Percentiles rank a stretch among this genome's conserved stretches.
phyloP scores from a whole-genome alignment of 2,888 invertebrate genomes.

The Hypomecis punctinalis region DNA sequence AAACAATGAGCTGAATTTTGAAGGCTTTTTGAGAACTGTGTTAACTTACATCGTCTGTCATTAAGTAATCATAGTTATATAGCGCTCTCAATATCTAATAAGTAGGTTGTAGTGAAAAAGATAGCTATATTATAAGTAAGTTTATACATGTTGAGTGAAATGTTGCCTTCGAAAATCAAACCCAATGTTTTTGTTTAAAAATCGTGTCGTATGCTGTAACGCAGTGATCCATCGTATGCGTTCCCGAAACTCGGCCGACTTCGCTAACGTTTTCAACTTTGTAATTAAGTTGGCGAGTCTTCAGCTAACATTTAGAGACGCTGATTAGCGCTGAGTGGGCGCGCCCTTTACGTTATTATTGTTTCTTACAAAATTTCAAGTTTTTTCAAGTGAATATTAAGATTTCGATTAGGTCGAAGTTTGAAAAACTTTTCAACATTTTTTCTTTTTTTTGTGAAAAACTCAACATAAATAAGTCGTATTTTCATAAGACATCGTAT shows the following conservation, averaged over 20 bases:
- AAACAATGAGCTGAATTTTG: too few species aligned
- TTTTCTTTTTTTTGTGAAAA: background rate
- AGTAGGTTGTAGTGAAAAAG: too few species aligned
- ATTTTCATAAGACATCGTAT: background rate
- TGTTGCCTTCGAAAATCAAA: too few species aligned
- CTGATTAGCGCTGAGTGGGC: conserved; percentile 69
- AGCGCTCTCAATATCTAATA: too few species aligned
- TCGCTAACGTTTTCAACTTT: conserved; percentile 69
- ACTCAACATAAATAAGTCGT: background rate
- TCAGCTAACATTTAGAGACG: conserved; percentile 76
- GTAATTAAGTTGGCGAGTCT: conserved; percentile 76
- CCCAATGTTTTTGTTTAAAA: background rate
- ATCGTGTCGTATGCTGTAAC: conserved; percentile 44
- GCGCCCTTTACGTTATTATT: conserved; percentile 53
- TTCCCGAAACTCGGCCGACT: conserved; percentile 57
- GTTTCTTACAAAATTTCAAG: conserved; percentile 17
- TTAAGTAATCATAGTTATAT: too few species aligned
- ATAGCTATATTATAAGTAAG: too few species aligned
- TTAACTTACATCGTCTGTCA: too few species aligned
- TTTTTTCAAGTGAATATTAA: background rate
- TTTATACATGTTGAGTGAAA: too few species aligned
- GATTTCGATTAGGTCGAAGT: background rate
- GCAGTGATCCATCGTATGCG: conserved; percentile 47
- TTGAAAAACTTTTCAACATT: too few species aligned
- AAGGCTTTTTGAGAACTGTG: too few species aligned